phyloP scores from a whole-genome alignment of 64 coral and sea anemone genomes.

The Actinia equina region DNA sequence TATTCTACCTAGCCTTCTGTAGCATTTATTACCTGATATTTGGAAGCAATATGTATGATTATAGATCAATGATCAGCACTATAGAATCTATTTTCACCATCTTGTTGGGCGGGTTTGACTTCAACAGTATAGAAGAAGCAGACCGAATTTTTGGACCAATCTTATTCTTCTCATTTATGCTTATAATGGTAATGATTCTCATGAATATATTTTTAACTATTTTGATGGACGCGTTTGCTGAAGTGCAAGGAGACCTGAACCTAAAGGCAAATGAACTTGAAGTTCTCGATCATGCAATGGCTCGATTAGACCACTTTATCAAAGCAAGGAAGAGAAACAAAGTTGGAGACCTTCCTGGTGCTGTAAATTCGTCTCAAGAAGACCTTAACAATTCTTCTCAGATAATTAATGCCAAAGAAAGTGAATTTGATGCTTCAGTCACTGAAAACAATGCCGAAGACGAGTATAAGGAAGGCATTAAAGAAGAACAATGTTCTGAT shows the following conservation, averaged over 20 bases:
- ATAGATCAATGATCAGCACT: constrained; percentile 60
- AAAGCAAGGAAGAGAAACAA: constrained; percentile 25
- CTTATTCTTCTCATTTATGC: constrained; percentile 90
- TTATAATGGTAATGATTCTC: constrained; percentile 91
- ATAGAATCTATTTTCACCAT: constrained; percentile 76
- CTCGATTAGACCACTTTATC: constrained; percentile 42
- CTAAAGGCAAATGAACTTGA: constrained; percentile 55
- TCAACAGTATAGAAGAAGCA: constrained; percentile 52
- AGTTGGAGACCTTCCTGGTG: neutral
- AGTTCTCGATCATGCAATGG: constrained; percentile 46
- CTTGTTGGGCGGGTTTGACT: constrained; percentile 79
- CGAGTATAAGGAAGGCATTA: neutral
- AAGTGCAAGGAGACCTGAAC: constrained; percentile 65
- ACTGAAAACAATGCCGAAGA: neutral
- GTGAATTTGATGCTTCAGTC: neutral
- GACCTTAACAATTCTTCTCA: neutral
- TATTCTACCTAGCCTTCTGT: constrained; percentile 74
- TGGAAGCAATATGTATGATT: constrained; percentile 54
- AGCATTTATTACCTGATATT: constrained; percentile 65
- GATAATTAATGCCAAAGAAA: neutral
- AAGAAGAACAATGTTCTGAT: no score
- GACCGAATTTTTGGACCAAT: constrained; percentile 60
- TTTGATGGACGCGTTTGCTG: constrained; percentile 82
- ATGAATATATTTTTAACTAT: constrained; percentile 88
- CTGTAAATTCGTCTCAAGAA: neutral